These are phyloP conservation scores for Leucophenga varia DNA, from an alignment of 1,140 invertebrate genomes.

Conservation along the genomic window DNA sequence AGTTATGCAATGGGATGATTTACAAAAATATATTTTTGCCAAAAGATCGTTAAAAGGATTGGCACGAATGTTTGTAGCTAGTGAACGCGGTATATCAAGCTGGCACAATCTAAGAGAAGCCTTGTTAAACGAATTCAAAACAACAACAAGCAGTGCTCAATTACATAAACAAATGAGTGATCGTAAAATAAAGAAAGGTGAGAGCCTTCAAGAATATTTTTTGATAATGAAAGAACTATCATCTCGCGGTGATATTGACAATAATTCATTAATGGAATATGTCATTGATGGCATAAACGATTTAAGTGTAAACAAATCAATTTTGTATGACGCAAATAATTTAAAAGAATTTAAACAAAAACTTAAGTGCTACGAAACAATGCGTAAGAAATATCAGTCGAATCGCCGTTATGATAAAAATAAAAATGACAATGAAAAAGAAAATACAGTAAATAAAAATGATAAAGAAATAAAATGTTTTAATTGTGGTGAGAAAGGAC, in stretches of 20 bases:
- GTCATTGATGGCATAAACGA: slow-evolving; percentile 2
- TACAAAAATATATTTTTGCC: slow-evolving; percentile 13
- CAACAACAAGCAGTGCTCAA: slow-evolving; percentile 1
- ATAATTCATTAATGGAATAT: slow-evolving; percentile 2
- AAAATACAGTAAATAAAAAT: no score
- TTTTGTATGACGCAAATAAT: not conserved
- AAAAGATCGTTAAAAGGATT: slow-evolving; percentile 8
- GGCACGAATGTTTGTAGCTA: slow-evolving; percentile 3
- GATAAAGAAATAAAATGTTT: not conserved
- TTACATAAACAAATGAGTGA: slow-evolving; percentile 4
- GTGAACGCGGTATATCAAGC: slow-evolving; percentile 1
- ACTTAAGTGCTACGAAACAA: slow-evolving; percentile 1
- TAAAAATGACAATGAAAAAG: not conserved
- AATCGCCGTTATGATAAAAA: no score
- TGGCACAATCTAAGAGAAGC: slow-evolving; percentile 2
- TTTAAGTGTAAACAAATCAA: slow-evolving; percentile 1
- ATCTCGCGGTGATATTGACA: not conserved
- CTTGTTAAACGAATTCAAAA: not conserved
- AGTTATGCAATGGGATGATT: slow-evolving; percentile 15
- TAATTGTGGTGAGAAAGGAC: slow-evolving; percentile 2
- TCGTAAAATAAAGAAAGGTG: not conserved
- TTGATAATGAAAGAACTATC: not conserved
- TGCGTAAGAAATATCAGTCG: no score
- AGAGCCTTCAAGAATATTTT: slow-evolving; percentile 4
- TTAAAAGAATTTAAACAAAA: not conserved